Evolutionary conservation across 2,797 vertebrate genomes (phyloP).

Genomic region (Lithobates sylvaticus): DNA sequence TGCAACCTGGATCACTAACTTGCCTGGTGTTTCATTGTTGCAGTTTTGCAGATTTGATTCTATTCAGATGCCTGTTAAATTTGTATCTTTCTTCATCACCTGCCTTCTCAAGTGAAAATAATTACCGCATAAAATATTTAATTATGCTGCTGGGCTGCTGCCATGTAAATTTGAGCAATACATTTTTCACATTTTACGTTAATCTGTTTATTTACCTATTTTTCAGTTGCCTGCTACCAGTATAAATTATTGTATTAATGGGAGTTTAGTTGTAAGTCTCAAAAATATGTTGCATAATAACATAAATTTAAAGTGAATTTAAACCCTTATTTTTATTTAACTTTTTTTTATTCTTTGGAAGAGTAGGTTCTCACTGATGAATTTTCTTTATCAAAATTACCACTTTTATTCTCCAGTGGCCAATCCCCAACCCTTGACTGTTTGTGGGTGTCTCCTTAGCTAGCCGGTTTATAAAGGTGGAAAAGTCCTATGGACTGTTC

Average conservation of each 20-base stretch:
- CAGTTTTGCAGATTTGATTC: background rate
- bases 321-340: no score
- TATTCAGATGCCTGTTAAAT: background rate
- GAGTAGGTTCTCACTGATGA: no score
- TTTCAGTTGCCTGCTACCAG: background rate
- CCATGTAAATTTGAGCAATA: background rate
- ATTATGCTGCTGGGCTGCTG: background rate
- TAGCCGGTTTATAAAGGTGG: no score
- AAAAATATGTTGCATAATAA: slow-evolving; percentile 2
- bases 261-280: background rate
- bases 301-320: no score
- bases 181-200: no score
- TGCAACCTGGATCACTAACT: background rate
- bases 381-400: no score
- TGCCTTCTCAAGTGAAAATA: background rate
- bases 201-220: background rate
- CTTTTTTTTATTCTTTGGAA: no score
- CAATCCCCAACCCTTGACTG: no score
- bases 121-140: background rate
- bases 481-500: no score
- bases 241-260: background rate
- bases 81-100: background rate
- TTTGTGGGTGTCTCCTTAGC: no score
- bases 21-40: background rate
- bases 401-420: no score